Percentiles rank a stretch among this genome's conserved stretches.
Conservation (phyloP, 2,797 vertebrate species). For the Garrulus glandarius region DNA sequence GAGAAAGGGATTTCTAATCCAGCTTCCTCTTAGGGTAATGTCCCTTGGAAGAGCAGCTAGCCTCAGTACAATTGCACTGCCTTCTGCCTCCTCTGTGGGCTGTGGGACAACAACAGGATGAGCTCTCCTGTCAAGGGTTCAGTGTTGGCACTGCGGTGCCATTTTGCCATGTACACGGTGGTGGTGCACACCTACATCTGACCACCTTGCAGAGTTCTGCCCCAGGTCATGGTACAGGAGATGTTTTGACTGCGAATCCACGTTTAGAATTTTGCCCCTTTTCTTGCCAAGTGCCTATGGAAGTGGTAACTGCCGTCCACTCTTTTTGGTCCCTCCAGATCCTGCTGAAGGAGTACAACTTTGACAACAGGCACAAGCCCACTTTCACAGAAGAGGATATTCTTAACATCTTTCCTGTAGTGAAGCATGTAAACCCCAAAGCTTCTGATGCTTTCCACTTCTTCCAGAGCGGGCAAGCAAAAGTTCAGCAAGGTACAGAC, state of each 20-base stretch:
- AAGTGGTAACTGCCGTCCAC: background rate
- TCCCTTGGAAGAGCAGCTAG: background rate
- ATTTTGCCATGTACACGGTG: background rate
- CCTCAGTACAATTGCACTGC: background rate
- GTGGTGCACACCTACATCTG: background rate
- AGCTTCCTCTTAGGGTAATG: background rate
- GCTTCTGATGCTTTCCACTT: slow-evolving; percentile 98
- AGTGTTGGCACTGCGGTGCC: background rate
- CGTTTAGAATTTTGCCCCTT: background rate
- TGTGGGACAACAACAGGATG: background rate
- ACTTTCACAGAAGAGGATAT: slow-evolving; percentile 98
- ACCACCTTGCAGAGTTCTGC: background rate
- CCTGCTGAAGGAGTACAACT: slow-evolving; percentile 96
- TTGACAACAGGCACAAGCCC: slow-evolving; percentile 95
- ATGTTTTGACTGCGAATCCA: background rate
- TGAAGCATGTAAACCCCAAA: slow-evolving; percentile 98
- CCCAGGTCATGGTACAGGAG: background rate
- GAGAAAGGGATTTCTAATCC: background rate
- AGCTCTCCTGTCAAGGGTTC: background rate
- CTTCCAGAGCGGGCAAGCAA: slow-evolving; percentile 98
- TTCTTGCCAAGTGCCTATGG: background rate
- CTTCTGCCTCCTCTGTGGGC: background rate
- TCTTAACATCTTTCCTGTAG: slow-evolving; percentile 96
- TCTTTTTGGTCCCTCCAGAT: slow-evolving; percentile 75
- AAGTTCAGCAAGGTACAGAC: slow-evolving; percentile 93